These are phyloP conservation scores for Crocuta crocuta DNA, from an alignment of 2,113 vertebrate genomes.

Conservation along the genomic window DNA sequence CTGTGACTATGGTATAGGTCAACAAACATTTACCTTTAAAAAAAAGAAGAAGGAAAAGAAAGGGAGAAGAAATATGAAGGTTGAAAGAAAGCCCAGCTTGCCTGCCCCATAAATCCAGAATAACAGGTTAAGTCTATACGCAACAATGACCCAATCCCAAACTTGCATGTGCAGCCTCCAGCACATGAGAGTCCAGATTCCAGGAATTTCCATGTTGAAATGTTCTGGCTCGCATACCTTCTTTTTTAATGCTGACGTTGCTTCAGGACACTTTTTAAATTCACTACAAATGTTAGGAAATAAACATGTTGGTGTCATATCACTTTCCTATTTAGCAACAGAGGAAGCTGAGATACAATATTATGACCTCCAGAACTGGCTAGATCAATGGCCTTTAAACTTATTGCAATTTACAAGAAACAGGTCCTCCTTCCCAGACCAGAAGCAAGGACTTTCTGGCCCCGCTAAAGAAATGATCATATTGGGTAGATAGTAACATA, in stretches of 20 bases:
- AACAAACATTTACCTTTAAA: neutral
- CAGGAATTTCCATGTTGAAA: neutral
- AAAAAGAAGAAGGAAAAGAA: neutral
- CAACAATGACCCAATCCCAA: neutral
- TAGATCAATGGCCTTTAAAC: neutral
- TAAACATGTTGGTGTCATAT: neutral
- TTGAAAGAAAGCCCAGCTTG: neutral
- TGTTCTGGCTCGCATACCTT: neutral
- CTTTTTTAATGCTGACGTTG: neutral
- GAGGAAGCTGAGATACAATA: neutral
- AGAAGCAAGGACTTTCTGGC: neutral
- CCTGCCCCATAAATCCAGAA: neutral
- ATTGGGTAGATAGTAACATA: neutral
- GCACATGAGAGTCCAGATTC: neutral
- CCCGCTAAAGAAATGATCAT: neutral
- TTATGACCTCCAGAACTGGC: conserved; percentile 2
- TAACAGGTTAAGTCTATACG: neutral
- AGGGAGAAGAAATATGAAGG: neutral
- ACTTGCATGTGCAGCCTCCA: neutral
- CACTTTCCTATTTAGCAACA: neutral
- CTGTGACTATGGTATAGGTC: neutral
- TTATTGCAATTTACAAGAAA: neutral
- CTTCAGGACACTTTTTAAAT: neutral
- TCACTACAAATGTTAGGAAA: neutral
- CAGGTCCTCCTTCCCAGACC: neutral